Base-by-base conservation (phyloP, 2,797 vertebrate genomes). In the Chaetodon trifasciatus region DNA sequence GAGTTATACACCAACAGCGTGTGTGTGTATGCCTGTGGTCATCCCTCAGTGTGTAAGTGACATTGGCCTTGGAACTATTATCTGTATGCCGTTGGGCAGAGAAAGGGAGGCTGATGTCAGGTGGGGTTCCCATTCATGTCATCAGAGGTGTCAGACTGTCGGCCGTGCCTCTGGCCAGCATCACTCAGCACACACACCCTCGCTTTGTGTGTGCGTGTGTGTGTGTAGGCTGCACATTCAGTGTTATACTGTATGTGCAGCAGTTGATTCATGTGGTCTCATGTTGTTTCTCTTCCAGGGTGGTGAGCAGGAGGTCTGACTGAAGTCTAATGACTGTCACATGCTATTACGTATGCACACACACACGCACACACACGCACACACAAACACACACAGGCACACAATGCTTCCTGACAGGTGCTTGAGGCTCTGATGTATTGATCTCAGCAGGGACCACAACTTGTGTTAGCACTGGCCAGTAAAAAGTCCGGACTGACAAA, bases 81-180 rank as follows among this genome's bases (percentile, higher is more conserved):
- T 86, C 80, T 82, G 73, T 65, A 53, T 61, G 83, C 85, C 65
- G 24, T 44, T 77, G 84, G 87, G 85, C 88, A 88, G 79, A 62
- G 64, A 82, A 77, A 84, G 70, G 64, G 77, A 87, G 79, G 80
- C 82, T 66, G 85, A 85, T 91, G 91, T 93, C 92, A 92, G 93
- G 86, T 88, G 85, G 78, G 86, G 61, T 88, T 91, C 76, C 87
- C 83, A 74, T 89, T 88, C 64, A 32, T 92, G 88, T 90, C 91
- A 89, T 89, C 81, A 65, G 78, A 89, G 82, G 87, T 93, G 92
- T 90, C 88, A 89, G 81, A 82, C 78, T 88, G 86, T 82, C 53
- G 79, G 81, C 81, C 73, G 56, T 79, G 86, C 89, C 87, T 86
- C 84, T 83, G 83, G 89, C 84, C 73, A 83, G 66, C 81, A 85